Conservation (phyloP, 2,888 invertebrate genomes). For the Drosophila macrospina region DNA sequence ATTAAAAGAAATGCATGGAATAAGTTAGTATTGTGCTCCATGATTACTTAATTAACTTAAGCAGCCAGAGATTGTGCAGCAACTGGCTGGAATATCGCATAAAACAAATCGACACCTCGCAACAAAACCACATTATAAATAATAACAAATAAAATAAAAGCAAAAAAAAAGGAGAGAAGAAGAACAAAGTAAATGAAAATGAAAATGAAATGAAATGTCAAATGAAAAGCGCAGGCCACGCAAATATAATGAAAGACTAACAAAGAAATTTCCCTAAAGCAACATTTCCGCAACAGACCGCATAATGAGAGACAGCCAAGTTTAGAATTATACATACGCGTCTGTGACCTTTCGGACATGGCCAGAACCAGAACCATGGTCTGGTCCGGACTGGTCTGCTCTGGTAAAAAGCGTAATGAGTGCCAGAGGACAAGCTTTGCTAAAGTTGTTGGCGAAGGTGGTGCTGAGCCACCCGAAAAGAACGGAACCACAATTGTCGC, state of each 20-base stretch:
- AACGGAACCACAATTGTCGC: slow-evolving; percentile 72
- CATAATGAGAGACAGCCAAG: slow-evolving; percentile 80
- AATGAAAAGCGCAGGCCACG: slow-evolving; percentile 64
- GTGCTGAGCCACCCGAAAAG: slow-evolving; percentile 23
- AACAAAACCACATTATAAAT: slow-evolving; percentile 48
- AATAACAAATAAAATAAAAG: slow-evolving; percentile 32
- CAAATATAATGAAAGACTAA: slow-evolving; percentile 73
- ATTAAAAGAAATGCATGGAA: slow-evolving; percentile 40
- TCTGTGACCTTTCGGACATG: slow-evolving; percentile 57
- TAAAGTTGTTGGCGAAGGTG: slow-evolving; percentile 35
- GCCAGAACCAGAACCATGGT: slow-evolving; percentile 33
- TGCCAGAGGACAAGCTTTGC: slow-evolving; percentile 77
- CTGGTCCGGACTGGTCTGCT: slow-evolving; percentile 1
- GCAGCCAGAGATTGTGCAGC: slow-evolving; percentile 23
- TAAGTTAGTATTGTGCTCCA: slow-evolving; percentile 30
- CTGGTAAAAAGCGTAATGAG: slow-evolving; percentile 74
- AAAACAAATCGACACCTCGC: slow-evolving; percentile 71
- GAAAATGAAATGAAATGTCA: slow-evolving; percentile 68
- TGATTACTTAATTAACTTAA: slow-evolving; percentile 74
- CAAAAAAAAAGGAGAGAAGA: too few relatives aligned
- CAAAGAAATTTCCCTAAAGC: slow-evolving; percentile 71
- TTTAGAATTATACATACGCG: slow-evolving; percentile 64
- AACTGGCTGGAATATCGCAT: slow-evolving; percentile 22
- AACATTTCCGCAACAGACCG: slow-evolving; percentile 84
- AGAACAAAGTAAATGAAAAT: slow-evolving; percentile 24